Evolutionary conservation across 2,888 invertebrate species (phyloP), one percentile per base, ranked within the genome.

Genomic region (Prosopocoilus inquinatus): DNA sequence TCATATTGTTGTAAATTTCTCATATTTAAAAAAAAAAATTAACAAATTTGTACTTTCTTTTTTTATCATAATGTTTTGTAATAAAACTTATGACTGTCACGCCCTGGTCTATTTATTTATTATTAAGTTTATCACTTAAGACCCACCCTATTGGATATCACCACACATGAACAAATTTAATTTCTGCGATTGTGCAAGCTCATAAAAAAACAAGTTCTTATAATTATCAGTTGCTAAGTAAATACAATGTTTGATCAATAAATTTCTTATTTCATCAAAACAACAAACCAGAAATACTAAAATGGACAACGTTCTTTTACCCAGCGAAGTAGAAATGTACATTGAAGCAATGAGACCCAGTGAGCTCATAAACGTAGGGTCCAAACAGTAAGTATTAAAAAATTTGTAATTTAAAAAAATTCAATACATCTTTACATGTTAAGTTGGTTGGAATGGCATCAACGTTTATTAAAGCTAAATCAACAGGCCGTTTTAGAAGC

Each of bases 401-500:
- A 3, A 15, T n/a, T n/a, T 34, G 9, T 11, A 36, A 32, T 47
- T 35, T 41, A 51, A 50, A 15, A 20, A 52, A 36, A 36, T 36
- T 8, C 28, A 33, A 33, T 28, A 35, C 1, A 34, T 34, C 8
- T 43, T 12, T 36, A 13, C n/a, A 15, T 46, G 7, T 66, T 33
- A 50, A 90, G 89, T 50, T 93, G 92, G 92, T 78, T 91, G 45
- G 89, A 90, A 65, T 86, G 85, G 78, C 94, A 95, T 71, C 87
- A 91, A 70, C 82, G 88, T 66, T 73, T 94, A 7, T 89, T 94
- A 69, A 90, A 93, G 74, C 74, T 96, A 9, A 91, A 91, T 69
- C 93, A 95, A 75, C 92, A 95, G 79, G 93, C 93, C 1, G 84
- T 91, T 41, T 74, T 92, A 39, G 94, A 94, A 80, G 91, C 91